Evolutionary conservation across 2,797 vertebrate species (phyloP).

Genomic region (Salmo trutta): DNA sequence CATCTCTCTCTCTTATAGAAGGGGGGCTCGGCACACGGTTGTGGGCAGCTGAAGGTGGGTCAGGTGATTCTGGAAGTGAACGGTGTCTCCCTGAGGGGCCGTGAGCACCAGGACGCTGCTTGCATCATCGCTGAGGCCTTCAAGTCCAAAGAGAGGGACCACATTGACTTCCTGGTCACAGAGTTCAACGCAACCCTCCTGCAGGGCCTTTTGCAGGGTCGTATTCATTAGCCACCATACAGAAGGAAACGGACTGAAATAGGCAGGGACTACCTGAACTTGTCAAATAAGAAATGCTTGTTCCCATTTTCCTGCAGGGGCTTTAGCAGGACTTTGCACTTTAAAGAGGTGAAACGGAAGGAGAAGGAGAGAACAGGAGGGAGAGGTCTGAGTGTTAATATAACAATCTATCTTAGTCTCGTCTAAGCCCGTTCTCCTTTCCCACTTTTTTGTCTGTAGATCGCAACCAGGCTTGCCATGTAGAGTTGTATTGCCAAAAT

Average conservation of each 20-base stretch:
- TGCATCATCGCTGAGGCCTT: slow-evolving; percentile 92
- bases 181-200: slow-evolving; percentile 81
- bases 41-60: slow-evolving; percentile 89
- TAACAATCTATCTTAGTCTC: slow-evolving; percentile 9
- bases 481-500: slow-evolving; percentile 1
- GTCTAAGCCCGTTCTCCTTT: not conserved
- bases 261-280: not conserved
- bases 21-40: slow-evolving; percentile 88
- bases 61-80: slow-evolving; percentile 94
- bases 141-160: slow-evolving; percentile 90
- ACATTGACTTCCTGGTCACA: slow-evolving; percentile 88
- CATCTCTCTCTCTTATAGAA: slow-evolving; percentile 66
- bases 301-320: slow-evolving; percentile 43
- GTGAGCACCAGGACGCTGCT: slow-evolving; percentile 87
- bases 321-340: slow-evolving; percentile 40
- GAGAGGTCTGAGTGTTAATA: not conserved
- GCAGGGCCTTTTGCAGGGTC: slow-evolving; percentile 62
- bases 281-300: not conserved
- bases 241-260: not conserved
- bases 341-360: not conserved
- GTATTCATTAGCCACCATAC: not conserved
- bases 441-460: not conserved
- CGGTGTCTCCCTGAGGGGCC: slow-evolving; percentile 82
- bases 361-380: not conserved
- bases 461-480: not conserved